Percentiles rank a stretch among this genome's conserved stretches.
phyloP scores from a whole-genome alignment of 2,797 vertebrate species.

The Phrynocephalus vlangalii region DNA sequence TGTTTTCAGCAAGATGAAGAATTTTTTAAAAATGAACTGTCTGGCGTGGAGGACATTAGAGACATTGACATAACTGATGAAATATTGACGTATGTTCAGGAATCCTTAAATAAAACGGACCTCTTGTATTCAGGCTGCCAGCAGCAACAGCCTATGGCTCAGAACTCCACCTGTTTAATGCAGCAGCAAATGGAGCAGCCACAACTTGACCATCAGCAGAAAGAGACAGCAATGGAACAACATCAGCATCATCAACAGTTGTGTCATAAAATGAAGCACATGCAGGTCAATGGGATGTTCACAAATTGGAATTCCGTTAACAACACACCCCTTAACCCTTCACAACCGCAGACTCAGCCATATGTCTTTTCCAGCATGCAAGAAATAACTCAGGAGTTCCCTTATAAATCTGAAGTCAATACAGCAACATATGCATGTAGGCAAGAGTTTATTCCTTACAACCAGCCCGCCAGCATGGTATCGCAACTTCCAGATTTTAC shows the following conservation, averaged over 20 bases:
- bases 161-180: constrained; percentile 72
- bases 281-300: constrained; percentile 79
- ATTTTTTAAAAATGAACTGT: constrained; percentile 79
- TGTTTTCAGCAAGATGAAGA: constrained; percentile 80
- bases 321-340: constrained; percentile 61
- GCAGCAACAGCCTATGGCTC: constrained; percentile 70
- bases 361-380: constrained; percentile 70
- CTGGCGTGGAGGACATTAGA: constrained; percentile 72
- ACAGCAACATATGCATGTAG: constrained; percentile 70
- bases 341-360: constrained; percentile 73
- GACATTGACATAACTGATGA: constrained; percentile 82
- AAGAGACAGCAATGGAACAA: constrained; percentile 60
- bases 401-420: constrained; percentile 78
- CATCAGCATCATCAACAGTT: constrained; percentile 75
- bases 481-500: constrained; percentile 71
- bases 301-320: constrained; percentile 71
- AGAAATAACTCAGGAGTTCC: constrained; percentile 64
- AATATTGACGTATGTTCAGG: constrained; percentile 83
- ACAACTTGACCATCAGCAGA: constrained; percentile 69
- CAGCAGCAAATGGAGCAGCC: constrained; percentile 70
- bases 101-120: constrained; percentile 79
- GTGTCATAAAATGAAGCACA: constrained; percentile 80
- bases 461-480: constrained; percentile 57
- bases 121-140: constrained; percentile 70
- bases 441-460: constrained; percentile 75